Conservation (phyloP, 2,113 vertebrate species). For the Recurvirostra avosetta region DNA sequence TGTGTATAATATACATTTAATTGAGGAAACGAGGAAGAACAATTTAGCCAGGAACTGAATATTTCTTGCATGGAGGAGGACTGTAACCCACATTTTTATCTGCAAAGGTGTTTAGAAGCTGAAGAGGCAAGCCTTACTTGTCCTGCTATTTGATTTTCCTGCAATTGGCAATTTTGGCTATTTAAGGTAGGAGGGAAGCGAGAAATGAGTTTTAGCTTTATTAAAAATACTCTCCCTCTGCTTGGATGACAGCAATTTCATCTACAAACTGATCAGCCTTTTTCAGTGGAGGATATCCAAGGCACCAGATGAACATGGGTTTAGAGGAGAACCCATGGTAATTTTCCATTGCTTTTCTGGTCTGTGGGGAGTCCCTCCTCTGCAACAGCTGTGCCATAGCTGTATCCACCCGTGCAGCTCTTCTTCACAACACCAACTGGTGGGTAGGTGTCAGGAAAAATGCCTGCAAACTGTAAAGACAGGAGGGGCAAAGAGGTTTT, state of each 20-base stretch:
- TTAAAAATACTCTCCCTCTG: background rate
- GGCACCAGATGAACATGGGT: background rate
- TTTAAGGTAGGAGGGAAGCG: background rate
- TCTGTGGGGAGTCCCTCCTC: background rate
- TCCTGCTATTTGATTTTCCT: constrained; percentile 9
- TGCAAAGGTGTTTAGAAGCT: constrained; percentile 14
- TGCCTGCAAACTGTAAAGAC: background rate
- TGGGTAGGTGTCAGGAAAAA: background rate
- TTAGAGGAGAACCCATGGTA: background rate
- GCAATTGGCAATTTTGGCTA: background rate
- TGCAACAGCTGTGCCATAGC: background rate
- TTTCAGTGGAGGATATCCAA: background rate
- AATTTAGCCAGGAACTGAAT: background rate
- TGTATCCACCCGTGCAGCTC: background rate
- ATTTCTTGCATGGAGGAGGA: background rate
- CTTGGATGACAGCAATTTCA: background rate
- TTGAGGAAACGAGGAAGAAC: background rate
- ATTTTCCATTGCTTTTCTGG: background rate
- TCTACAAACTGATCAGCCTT: background rate
- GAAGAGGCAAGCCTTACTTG: background rate
- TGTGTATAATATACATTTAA: background rate
- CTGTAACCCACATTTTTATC: constrained; percentile 5
- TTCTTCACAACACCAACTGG: background rate
- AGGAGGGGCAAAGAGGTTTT: background rate
- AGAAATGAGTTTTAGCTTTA: background rate